phyloP scores from a whole-genome alignment of 1,140 invertebrate species.

The Drosophila eugracilis region DNA sequence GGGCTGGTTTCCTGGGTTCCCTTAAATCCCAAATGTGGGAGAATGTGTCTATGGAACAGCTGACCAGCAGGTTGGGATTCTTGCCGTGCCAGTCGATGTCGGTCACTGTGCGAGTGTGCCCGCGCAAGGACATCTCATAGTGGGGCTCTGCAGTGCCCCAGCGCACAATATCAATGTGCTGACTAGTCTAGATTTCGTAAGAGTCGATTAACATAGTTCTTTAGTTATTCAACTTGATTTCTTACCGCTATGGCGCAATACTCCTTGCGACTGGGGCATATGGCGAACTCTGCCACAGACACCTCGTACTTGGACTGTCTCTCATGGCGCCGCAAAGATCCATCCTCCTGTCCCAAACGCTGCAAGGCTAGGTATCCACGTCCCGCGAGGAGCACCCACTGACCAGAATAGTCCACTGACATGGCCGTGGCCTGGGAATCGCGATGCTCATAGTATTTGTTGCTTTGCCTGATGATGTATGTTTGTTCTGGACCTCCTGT shows the following conservation, averaged over 20 bases:
- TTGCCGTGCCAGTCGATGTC: conserved; percentile 97
- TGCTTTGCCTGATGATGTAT: conserved; percentile 74
- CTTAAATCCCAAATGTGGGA: conserved; percentile 97
- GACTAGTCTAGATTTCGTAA: conserved; percentile 89
- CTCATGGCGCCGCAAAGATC: conserved; percentile 91
- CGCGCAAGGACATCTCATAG: conserved; percentile 90
- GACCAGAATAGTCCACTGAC: conserved; percentile 94
- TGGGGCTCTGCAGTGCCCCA: conserved; percentile 89
- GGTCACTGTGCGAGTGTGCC: conserved; percentile 95
- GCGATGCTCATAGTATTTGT: conserved; percentile 78
- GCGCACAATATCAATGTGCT: conserved; percentile 92
- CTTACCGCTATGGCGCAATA: conserved; percentile 95
- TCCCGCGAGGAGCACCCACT: conserved; percentile 93
- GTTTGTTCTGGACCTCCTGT: conserved; percentile 53
- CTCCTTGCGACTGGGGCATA: conserved; percentile 90
- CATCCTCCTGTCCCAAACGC: conserved; percentile 88
- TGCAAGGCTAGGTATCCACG: conserved; percentile 91
- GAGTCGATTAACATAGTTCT: background rate
- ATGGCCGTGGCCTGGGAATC: conserved; percentile 95
- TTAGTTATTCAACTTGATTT: conserved; percentile 32
- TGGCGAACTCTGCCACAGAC: conserved; percentile 96
- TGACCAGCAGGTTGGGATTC: conserved; percentile 95
- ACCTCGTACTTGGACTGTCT: conserved; percentile 97
- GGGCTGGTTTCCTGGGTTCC: conserved; percentile 91
- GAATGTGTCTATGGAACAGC: conserved; percentile 97